Percentiles rank a stretch among this genome's conserved stretches.
These are phyloP conservation scores for Temnothorax nylanderi DNA, from an alignment of 1,140 invertebrate species.

Conservation along the genomic window DNA sequence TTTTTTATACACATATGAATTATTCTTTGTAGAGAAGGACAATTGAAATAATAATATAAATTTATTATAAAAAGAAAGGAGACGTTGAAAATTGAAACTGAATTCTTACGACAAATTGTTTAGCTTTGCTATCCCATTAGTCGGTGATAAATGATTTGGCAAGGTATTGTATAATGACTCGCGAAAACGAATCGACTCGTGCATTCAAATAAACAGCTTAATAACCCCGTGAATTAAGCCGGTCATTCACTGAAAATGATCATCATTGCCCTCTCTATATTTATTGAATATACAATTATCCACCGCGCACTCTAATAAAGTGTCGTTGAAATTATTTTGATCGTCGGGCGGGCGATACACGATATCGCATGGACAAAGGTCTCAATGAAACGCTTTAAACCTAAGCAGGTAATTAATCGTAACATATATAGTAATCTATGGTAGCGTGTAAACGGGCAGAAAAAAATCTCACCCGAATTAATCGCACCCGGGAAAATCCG, in stretches of 20 bases:
- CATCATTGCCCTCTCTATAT: constrained; percentile 12
- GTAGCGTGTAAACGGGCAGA: neutral
- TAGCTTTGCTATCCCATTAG: neutral
- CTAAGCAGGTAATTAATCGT: neutral
- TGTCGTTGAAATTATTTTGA: constrained; percentile 1
- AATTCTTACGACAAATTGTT: neutral
- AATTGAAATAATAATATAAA: neutral
- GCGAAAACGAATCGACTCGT: neutral
- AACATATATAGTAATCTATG: neutral
- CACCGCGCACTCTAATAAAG: neutral
- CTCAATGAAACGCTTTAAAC: neutral
- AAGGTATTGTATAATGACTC: neutral
- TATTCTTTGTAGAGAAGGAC: neutral
- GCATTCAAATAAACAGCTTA: constrained; percentile 25
- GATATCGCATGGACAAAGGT: neutral
- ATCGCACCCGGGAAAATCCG: neutral
- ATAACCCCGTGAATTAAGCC: constrained; percentile 14
- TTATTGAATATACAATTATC: neutral
- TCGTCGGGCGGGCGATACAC: neutral
- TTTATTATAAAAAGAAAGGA: neutral
- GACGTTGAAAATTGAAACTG: neutral
- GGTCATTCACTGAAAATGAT: constrained; percentile 1
- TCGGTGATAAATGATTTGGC: constrained; percentile 18
- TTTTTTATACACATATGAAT: neutral
- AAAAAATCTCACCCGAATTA: neutral